Evolutionary conservation across 1,140 invertebrate genomes (phyloP).

Genomic region (Muscidifurax raptorellus): DNA sequence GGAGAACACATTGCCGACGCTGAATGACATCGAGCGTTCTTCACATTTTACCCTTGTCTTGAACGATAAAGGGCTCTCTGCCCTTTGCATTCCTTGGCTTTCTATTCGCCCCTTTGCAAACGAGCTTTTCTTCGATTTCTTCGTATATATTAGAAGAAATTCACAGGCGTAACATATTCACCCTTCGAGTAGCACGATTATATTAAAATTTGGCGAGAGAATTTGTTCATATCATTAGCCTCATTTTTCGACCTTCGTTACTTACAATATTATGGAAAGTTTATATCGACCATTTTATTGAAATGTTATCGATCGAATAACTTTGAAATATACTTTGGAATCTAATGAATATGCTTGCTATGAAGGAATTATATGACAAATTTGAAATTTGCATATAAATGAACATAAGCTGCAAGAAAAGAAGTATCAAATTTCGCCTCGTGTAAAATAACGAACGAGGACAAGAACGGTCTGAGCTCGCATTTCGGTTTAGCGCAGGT

Average conservation of each 20-base stretch:
- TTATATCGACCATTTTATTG: too few species aligned
- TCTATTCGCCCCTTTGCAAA: neutral
- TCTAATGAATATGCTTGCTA: too few species aligned
- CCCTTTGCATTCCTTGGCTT: neutral
- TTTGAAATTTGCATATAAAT: too few species aligned
- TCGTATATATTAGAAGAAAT: too few species aligned
- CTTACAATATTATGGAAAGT: too few species aligned
- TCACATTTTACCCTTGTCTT: neutral
- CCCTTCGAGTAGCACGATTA: neutral
- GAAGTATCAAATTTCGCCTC: neutral
- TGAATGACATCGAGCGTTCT: conserved; percentile 15
- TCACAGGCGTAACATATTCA: neutral
- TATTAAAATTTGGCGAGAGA: neutral
- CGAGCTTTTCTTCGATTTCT: neutral
- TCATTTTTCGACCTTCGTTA: neutral
- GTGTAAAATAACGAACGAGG: too few species aligned
- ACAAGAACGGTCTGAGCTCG: neutral
- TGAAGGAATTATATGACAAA: too few species aligned
- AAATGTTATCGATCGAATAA: too few species aligned
- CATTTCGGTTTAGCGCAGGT: neutral
- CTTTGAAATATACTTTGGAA: too few species aligned
- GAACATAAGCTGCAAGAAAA: neutral
- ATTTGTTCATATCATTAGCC: neutral
- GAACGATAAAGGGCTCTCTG: neutral
- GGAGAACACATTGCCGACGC: neutral